Percentiles rank a stretch among this genome's conserved stretches.
Conservation (phyloP, 2,888 invertebrate genomes). For the Himalopsyche kuldschensis region DNA sequence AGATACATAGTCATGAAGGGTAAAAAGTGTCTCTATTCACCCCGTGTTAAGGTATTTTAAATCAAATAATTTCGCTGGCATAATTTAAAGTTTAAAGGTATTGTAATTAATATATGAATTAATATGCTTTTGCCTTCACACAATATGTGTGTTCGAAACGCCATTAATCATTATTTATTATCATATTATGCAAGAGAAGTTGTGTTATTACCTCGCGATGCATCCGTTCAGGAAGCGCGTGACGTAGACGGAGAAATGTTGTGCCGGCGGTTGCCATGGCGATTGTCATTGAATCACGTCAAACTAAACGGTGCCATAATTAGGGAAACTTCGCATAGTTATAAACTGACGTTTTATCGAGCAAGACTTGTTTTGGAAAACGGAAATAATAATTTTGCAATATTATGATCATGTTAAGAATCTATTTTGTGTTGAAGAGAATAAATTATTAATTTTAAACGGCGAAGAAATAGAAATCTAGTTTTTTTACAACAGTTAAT, state of each 20-base stretch:
- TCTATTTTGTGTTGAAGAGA: no score
- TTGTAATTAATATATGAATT: no score
- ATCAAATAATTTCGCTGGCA: no score
- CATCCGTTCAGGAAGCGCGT: neutral
- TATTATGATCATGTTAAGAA: neutral
- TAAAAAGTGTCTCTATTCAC: no score
- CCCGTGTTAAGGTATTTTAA: no score
- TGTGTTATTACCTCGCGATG: neutral
- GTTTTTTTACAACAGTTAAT: no score
- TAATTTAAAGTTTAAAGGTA: no score
- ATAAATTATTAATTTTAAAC: no score
- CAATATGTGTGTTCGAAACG: no score
- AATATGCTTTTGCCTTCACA: no score
- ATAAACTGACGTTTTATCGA: neutral
- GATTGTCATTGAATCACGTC: constrained; percentile 3
- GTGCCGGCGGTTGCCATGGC: constrained; percentile 5
- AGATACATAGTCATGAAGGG: no score
- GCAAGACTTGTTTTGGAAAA: neutral
- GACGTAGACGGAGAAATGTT: constrained; percentile 13
- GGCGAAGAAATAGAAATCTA: no score
- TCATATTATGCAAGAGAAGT: neutral
- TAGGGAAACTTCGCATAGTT: neutral
- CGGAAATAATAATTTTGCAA: neutral
- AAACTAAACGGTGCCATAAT: neutral
- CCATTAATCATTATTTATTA: neutral